Evolutionary conservation across 2,113 vertebrate species (phyloP).

Genomic region (Labeo catla): DNA sequence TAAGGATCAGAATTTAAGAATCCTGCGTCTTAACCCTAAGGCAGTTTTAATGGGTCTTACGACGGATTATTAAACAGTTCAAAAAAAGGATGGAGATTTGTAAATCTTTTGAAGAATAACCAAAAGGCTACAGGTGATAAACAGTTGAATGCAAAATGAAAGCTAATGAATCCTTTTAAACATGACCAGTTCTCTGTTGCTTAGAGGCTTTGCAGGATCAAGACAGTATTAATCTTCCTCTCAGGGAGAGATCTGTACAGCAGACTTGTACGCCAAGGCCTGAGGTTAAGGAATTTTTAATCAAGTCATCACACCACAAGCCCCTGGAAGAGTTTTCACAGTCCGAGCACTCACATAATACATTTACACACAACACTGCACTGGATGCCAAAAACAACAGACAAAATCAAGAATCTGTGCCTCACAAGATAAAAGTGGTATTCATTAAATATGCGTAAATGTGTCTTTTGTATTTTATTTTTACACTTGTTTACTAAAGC

Average conservation of each 20-base stretch:
- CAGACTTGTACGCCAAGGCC: conserved; percentile 29
- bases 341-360: background rate
- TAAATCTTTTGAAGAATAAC: background rate
- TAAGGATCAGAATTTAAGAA: background rate
- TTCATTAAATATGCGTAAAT: background rate
- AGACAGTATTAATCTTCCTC: background rate
- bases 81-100: background rate
- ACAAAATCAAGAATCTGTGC: background rate
- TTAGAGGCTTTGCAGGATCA: background rate
- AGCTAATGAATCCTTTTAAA: background rate
- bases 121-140: background rate
- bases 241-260: conserved; percentile 5
- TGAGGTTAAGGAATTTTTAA: conserved; percentile 55
- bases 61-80: background rate
- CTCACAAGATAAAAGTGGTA: background rate
- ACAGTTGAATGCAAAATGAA: background rate
- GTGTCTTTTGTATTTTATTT: background rate
- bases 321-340: conserved; percentile 1
- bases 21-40: background rate
- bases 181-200: background rate
- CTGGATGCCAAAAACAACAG: background rate
- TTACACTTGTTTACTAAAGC: background rate
- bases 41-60: background rate
- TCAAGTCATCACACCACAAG: conserved; percentile 47
- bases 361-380: background rate